Evolutionary conservation across 2,797 vertebrate genomes (phyloP).

Genomic region (Neomorphus geoffroyi): DNA sequence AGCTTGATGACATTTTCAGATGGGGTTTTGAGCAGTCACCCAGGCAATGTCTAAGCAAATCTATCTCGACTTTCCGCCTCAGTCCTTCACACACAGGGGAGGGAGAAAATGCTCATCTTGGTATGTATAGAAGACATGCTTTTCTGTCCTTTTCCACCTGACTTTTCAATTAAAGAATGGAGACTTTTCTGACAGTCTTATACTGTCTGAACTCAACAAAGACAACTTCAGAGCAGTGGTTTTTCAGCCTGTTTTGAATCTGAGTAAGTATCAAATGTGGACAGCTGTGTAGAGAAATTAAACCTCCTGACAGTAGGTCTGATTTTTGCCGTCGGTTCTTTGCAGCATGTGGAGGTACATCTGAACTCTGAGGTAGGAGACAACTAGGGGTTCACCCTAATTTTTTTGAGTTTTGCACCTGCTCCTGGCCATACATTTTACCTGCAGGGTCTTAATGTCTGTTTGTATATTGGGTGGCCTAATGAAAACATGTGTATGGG

Average conservation of each 20-base stretch:
- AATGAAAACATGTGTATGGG: background rate
- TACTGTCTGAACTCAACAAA: background rate
- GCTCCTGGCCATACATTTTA: background rate
- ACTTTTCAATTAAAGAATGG: background rate
- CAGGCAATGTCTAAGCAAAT: background rate
- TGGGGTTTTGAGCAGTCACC: background rate
- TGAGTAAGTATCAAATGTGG: background rate
- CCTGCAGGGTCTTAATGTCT: background rate
- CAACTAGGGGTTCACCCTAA: background rate
- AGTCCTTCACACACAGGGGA: background rate
- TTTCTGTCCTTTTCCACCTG: background rate
- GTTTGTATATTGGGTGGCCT: background rate
- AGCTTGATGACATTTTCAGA: background rate
- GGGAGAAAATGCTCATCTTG: accelerated
- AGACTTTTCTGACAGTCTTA: background rate
- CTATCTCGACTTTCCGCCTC: background rate
- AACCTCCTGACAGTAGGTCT: background rate
- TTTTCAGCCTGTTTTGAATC: background rate
- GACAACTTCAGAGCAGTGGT: background rate
- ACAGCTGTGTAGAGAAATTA: background rate
- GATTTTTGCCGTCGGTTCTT: background rate
- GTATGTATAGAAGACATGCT: accelerated
- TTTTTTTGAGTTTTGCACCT: background rate
- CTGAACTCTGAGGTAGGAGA: background rate
- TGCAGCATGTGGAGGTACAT: background rate